Evolutionary conservation across 2,888 invertebrate genomes (phyloP).

Genomic region (Sipunculus nudus): DNA sequence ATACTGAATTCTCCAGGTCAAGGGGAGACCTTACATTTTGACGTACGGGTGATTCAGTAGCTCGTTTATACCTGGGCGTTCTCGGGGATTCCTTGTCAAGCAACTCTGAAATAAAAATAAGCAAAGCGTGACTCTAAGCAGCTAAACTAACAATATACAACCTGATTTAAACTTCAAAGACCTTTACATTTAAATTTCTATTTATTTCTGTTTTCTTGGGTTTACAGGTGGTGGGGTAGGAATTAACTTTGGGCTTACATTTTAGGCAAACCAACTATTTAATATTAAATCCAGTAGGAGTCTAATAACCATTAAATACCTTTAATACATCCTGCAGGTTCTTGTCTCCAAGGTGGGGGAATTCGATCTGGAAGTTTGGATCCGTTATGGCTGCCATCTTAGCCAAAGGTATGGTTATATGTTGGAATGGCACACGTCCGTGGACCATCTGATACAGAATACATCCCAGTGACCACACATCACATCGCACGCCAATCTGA

Average conservation of each 20-base stretch:
- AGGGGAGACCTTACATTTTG: constrained; percentile 12
- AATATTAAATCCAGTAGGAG: too few species aligned
- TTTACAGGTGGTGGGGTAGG: too few species aligned
- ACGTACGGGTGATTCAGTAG: constrained; percentile 72
- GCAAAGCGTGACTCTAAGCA: neutral
- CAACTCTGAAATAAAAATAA: constrained; percentile 71
- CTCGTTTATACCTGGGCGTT: constrained; percentile 79
- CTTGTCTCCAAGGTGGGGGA: constrained; percentile 70
- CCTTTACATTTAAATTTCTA: neutral
- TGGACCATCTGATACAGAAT: constrained; percentile 93
- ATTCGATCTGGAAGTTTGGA: constrained; percentile 78
- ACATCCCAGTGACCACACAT: constrained; percentile 98
- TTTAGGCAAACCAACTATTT: too few species aligned
- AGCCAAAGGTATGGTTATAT: constrained; percentile 76
- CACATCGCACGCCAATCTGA: constrained; percentile 88
- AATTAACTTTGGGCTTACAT: too few species aligned
- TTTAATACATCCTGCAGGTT: constrained; percentile 59
- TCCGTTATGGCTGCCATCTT: constrained; percentile 83
- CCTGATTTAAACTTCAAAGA: neutral
- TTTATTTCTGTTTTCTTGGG: neutral
- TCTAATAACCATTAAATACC: too few species aligned
- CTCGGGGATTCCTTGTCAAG: constrained; percentile 77
- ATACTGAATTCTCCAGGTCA: too few species aligned
- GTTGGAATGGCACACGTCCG: constrained; percentile 88
- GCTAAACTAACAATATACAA: neutral